These are phyloP conservation scores for Rugalucina vietnamica DNA, from an alignment of 2,888 invertebrate genomes.

Conservation along the genomic window DNA sequence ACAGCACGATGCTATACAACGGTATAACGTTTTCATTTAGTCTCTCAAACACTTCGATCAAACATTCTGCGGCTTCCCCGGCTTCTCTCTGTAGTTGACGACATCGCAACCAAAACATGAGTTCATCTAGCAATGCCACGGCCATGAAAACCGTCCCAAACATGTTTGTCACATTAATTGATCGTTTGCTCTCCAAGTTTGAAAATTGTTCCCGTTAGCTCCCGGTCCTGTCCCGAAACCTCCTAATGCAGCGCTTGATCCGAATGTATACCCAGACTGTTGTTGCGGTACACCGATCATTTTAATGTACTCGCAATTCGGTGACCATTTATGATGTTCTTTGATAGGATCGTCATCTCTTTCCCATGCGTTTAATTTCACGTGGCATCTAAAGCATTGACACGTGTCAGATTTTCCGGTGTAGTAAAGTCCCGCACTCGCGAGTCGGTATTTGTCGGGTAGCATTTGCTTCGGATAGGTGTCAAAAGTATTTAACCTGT, in stretches of 20 bases:
- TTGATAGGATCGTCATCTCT: neutral
- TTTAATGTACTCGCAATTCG: constrained; percentile 21
- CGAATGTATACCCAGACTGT: neutral
- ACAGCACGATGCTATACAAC: neutral
- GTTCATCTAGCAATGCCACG: neutral
- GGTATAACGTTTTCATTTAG: neutral
- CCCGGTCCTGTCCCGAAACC: constrained; percentile 1
- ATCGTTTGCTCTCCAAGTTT: neutral
- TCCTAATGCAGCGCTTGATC: neutral
- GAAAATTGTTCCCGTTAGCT: too few relatives aligned
- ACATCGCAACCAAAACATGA: neutral
- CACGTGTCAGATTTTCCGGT: neutral
- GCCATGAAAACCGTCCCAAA: neutral
- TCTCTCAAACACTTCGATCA: neutral
- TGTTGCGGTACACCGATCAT: constrained; percentile 5
- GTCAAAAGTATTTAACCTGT: constrained; percentile 5
- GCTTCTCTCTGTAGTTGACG: neutral
- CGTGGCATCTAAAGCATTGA: constrained; percentile 18
- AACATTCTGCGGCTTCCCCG: neutral
- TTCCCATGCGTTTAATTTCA: constrained; percentile 24
- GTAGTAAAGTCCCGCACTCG: constrained; percentile 14
- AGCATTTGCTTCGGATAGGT: constrained; percentile 29
- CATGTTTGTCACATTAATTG: too few relatives aligned
- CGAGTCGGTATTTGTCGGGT: constrained; percentile 15
- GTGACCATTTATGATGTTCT: constrained; percentile 18